Percentiles rank a stretch among this genome's conserved stretches.
These are phyloP conservation scores for Drosophila anceps DNA, from an alignment of 2,888 invertebrate species.

Conservation along the genomic window DNA sequence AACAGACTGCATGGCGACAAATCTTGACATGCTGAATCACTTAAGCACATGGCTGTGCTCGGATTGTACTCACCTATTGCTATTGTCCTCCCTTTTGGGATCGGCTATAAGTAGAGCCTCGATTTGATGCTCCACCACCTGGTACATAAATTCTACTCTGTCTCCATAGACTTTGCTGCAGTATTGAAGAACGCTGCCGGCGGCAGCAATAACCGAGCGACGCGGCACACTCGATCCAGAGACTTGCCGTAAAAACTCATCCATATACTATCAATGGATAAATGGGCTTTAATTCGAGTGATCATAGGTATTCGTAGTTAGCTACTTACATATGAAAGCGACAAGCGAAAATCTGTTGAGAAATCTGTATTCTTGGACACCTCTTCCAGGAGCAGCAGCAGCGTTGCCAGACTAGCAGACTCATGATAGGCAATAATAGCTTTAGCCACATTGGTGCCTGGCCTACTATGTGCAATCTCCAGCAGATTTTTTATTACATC, in stretches of 20 bases:
- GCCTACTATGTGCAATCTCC: conserved; percentile 68
- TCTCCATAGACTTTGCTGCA: conserved; percentile 82
- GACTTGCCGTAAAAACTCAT: conserved; percentile 65
- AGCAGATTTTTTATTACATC: conserved; percentile 48
- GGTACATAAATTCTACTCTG: conserved; percentile 80
- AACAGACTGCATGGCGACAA: conserved; percentile 40
- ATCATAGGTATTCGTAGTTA: neutral
- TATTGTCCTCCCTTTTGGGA: conserved; percentile 42
- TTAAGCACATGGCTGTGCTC: conserved; percentile 8
- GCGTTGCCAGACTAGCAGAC: conserved; percentile 62
- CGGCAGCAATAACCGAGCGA: conserved; percentile 38
- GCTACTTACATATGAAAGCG: conserved; percentile 79
- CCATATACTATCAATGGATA: conserved; percentile 69
- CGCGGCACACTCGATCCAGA: conserved; percentile 15
- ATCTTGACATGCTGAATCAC: neutral
- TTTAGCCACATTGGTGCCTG: conserved; percentile 78
- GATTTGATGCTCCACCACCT: conserved; percentile 74
- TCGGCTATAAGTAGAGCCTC: conserved; percentile 67
- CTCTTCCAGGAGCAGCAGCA: conserved; percentile 79
- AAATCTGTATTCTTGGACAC: conserved; percentile 80
- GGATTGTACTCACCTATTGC: conserved; percentile 30
- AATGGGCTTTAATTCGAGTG: neutral
- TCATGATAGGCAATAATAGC: conserved; percentile 72
- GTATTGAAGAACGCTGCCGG: conserved; percentile 71
- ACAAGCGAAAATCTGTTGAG: conserved; percentile 78